Base-by-base conservation (phyloP, 53 echinoderm and acorn worm species). In the Holothuria leucospilota region DNA sequence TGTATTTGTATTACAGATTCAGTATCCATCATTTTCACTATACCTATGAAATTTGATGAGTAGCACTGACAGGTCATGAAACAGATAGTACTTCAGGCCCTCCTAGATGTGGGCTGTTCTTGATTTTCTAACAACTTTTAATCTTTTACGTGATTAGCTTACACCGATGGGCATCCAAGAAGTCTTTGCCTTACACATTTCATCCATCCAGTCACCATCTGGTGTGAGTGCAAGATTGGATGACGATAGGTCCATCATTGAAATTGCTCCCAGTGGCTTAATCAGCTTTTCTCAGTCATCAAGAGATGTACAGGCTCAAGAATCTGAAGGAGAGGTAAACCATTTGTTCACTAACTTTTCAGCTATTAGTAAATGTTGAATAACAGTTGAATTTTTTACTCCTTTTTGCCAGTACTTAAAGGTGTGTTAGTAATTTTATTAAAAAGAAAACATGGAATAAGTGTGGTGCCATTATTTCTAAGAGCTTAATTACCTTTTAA, bases 161-260 rank as follows among this genome's bases (percentile, higher is more conserved):
- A 90, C 86, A 59, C 92, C 98, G 8, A 90, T 85, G 46, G 41
- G 51, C 40, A 62, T 91, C 23, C 78, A 62, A 2, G 98, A 98
- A 42, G 84, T 98, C 42, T 98, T 98, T 92, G 98, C 95, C 46
- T 80, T 93, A 21, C 90, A 93, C 85, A 86, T 98, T 51, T 92
- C 88, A 29, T 78, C 85, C 20, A 92, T 92, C n/a, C 77, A 82
- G 59, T 91, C 95, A 10, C 63, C 86, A n/a, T 85, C 88, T 15
- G 98, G 88, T 65, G 95, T 95, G 5, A 92, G 95, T 18, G 95
- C 98, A 14, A 85, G 86, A 66, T 42, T 92, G 2, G 63, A 85
- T 41, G 41, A 86, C 68, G 90, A 73, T 8, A 71, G 84, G n/a
- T 88, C 86, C 38, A 89, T 86, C 0, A 91, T 88, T 7, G 86